Base-by-base conservation (phyloP, 2,888 invertebrate genomes). In the Drosophila pseudotalamancana region DNA sequence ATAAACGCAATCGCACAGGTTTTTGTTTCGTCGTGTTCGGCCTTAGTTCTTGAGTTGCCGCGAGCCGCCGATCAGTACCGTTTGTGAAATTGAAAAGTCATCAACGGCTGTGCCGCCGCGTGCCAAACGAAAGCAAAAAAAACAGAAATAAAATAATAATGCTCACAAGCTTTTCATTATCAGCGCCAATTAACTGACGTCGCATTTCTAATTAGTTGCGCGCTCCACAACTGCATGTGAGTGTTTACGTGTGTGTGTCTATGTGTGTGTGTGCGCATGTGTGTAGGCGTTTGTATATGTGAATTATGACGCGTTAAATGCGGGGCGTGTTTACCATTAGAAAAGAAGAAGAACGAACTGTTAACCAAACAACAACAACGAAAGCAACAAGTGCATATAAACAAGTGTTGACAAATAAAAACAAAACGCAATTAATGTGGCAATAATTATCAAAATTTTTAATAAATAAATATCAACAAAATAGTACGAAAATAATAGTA, bases 21-120 rank as follows among this genome's bases (percentile, higher is more conserved):
- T 80, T 60, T 43, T 40, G 16, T 43, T 25, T 9, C 9, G 3
- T 9, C 25, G 25, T 25, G 35, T 56, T 64, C 53, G 66, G 74
- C 63, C 45, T 60, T 43, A 50, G 73, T 74, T 78, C 73, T 75
- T 68, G 48, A 60, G 49, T 63, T 50, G 54, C 70, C 29, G 46
- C 49, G 29, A 50, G 56, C 23, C 12, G 55, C 54, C 45, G 80
- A 76, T 79, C 74, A 85, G 83, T 87, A 72, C 65, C 61, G 74
- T 77, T 85, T 75, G 76, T 83, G 80, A 75, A 77, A 78, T 76
- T 78, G 77, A 85, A 88, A 83, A 87, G 73, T 70, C 74, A 78
- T 76, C 79, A 81, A 68, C 74, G 35, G 43, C 19, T 23, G 25
- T 27, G 27, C 9, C 8, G 51, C 51, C 46, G 55, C 69, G 54